These are phyloP conservation scores for Arenaria interpres DNA, from an alignment of 2,113 vertebrate genomes.

Conservation along the genomic window DNA sequence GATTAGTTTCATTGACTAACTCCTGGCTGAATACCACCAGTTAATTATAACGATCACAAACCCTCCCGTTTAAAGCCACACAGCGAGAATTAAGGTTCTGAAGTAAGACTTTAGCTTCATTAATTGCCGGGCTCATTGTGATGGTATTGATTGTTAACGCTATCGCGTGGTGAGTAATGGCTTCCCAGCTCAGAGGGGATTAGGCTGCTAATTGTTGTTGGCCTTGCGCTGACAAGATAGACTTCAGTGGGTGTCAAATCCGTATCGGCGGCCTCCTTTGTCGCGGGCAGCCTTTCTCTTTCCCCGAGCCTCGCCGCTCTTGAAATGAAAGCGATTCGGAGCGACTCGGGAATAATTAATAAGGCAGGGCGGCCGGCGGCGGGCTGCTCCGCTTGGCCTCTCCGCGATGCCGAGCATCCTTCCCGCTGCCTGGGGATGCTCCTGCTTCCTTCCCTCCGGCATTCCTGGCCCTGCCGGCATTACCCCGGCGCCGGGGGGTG, in stretches of 20 bases:
- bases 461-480: background rate
- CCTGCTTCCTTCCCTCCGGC: background rate
- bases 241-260: constrained; percentile 74
- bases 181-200: constrained; percentile 79
- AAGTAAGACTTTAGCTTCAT: constrained; percentile 82
- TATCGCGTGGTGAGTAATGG: constrained; percentile 80
- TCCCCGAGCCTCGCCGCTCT: background rate
- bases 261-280: constrained; percentile 67
- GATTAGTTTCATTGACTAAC: constrained; percentile 71
- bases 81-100: constrained; percentile 77
- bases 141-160: constrained; percentile 87
- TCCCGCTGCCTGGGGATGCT: background rate
- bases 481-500: accelerated
- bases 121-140: constrained; percentile 84
- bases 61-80: constrained; percentile 64
- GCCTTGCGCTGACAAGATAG: constrained; percentile 83
- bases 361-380: background rate
- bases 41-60: constrained; percentile 77
- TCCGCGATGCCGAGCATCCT: background rate
- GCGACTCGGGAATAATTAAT: constrained; percentile 33
- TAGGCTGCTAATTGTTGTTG: constrained; percentile 88
- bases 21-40: constrained; percentile 71
- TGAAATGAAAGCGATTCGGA: constrained; percentile 28
- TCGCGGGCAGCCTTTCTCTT: constrained; percentile 31
- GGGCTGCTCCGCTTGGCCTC: background rate